Percentiles rank a stretch among this genome's conserved stretches.
Evolutionary conservation across 1,140 invertebrate species (phyloP).

Genomic region (Eupristina koningsbergeri): DNA sequence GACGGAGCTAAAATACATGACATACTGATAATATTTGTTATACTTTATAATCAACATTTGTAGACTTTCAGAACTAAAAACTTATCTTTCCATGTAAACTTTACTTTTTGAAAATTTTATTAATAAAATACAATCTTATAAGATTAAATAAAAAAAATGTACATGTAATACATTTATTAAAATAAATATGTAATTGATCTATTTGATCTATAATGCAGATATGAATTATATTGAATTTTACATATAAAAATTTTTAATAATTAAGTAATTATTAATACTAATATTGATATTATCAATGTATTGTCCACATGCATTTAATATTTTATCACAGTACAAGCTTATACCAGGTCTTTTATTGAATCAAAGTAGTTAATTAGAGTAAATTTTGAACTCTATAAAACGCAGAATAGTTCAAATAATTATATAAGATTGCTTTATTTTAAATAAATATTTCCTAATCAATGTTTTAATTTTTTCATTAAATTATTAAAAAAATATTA

Average conservation of each 20-base stretch:
- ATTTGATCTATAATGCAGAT: neutral
- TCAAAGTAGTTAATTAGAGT: neutral
- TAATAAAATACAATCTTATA: slow-evolving; percentile 41
- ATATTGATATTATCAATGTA: slow-evolving; percentile 12
- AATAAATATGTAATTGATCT: too few relatives aligned
- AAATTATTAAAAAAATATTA: slow-evolving; percentile 3
- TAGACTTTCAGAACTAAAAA: slow-evolving; percentile 28
- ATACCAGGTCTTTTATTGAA: slow-evolving; percentile 1
- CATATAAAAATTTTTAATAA: neutral
- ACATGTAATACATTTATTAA: slow-evolving; percentile 32
- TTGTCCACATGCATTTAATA: slow-evolving; percentile 29
- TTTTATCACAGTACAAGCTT: slow-evolving; percentile 46
- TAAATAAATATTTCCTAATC: slow-evolving; percentile 23
- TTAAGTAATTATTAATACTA: slow-evolving; percentile 35
- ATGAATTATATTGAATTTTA: slow-evolving; percentile 15
- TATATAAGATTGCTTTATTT: slow-evolving; percentile 27
- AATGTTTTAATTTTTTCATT: slow-evolving; percentile 14
- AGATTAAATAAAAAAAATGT: slow-evolving; percentile 26
- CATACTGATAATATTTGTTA: slow-evolving; percentile 46
- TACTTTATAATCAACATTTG: slow-evolving; percentile 37
- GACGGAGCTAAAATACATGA: slow-evolving; percentile 67
- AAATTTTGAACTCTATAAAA: neutral
- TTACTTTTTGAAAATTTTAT: slow-evolving; percentile 27
- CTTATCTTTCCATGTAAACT: slow-evolving; percentile 44
- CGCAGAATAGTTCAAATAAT: neutral